phyloP scores from a whole-genome alignment of 2,113 vertebrate species.

The Helogale parvula region DNA sequence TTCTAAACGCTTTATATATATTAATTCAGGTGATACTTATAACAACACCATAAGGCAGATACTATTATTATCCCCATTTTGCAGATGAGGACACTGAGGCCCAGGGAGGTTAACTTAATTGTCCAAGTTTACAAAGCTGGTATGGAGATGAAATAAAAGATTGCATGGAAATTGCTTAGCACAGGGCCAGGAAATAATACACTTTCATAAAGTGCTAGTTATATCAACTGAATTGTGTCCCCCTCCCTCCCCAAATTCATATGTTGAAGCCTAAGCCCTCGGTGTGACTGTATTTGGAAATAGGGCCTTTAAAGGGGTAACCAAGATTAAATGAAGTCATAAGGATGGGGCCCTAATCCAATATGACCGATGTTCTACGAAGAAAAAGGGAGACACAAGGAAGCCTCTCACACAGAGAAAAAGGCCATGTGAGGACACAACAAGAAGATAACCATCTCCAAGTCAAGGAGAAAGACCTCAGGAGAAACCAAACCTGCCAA shows the following conservation, averaged over 20 bases:
- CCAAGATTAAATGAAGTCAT: not conserved
- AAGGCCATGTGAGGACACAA: not conserved
- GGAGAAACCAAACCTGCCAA: not conserved
- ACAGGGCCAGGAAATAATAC: not conserved
- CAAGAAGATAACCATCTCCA: not conserved
- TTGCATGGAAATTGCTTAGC: not conserved
- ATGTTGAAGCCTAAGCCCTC: not conserved
- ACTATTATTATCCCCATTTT: not conserved
- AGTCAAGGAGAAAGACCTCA: not conserved
- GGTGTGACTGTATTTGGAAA: not conserved
- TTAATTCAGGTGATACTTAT: not conserved
- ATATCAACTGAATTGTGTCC: not conserved
- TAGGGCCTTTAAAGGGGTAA: not conserved
- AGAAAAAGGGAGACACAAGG: not conserved
- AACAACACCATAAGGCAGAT: not conserved
- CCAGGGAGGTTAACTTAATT: not conserved
- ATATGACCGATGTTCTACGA: not conserved
- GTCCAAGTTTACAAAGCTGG: not conserved
- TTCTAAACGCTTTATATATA: not conserved
- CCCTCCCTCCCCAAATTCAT: not conserved
- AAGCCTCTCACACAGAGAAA: not conserved
- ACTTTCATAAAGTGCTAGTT: not conserved
- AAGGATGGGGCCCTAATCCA: not conserved
- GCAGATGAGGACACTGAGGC: conserved; percentile 10
- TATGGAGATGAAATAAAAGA: not conserved